Conservation (phyloP, 2,113 vertebrate species). For the Microcebus murinus region DNA sequence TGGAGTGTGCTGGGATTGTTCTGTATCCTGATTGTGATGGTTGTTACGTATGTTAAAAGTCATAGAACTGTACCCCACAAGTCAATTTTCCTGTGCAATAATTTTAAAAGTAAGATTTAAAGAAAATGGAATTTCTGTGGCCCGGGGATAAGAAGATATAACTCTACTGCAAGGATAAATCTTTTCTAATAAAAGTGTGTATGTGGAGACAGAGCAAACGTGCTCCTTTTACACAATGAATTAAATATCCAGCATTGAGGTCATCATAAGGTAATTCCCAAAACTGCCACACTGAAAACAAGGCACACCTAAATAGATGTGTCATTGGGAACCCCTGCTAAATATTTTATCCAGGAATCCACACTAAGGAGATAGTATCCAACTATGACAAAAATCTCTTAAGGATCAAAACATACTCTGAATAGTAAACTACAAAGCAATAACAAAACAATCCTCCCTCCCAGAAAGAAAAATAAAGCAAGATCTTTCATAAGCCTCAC, state of each 20-base stretch:
- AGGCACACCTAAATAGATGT: neutral
- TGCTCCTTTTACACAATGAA: neutral
- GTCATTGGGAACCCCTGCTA: neutral
- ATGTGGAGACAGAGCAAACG: neutral
- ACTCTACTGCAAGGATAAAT: neutral
- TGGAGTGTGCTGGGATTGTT: neutral
- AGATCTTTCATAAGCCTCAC: neutral
- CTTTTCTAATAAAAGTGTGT: neutral
- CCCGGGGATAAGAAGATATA: constrained; percentile 38
- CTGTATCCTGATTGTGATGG: neutral
- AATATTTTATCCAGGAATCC: constrained; percentile 9
- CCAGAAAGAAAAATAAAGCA: neutral
- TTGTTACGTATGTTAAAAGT: neutral
- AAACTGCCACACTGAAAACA: neutral
- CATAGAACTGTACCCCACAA: neutral
- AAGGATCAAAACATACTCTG: constrained; percentile 39
- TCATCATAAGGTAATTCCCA: neutral
- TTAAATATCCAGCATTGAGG: neutral
- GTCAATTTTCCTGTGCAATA: neutral
- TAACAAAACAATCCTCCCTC: neutral
- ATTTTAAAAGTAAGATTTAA: constrained; percentile 18
- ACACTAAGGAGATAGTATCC: neutral
- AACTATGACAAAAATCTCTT: neutral
- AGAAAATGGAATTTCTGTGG: neutral
- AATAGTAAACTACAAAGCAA: neutral